Base-by-base conservation (phyloP, 2,797 vertebrate genomes). In the Ptychobarbus kaznakovi region DNA sequence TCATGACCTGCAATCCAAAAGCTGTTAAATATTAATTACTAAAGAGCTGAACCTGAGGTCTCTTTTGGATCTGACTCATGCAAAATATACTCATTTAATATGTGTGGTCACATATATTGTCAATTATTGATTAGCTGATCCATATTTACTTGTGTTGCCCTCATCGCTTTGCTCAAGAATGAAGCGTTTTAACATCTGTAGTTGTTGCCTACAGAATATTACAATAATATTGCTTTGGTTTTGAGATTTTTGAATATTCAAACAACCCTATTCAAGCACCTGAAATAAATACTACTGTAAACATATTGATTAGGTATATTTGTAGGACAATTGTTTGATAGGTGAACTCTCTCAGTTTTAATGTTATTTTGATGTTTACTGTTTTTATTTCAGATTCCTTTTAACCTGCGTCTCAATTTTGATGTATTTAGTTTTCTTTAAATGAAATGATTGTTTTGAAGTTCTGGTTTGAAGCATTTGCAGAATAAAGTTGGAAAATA, bases 401-500 rank as follows among this genome's bases (percentile, higher is more conserved):
- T 38, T 28, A 38, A 58, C 3, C 32, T n/a, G 3, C 18, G 65
- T 68, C 4, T 53, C 20, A 7, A 2, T 69, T 22, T 81, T 9
- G 22, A 38, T 61, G 53, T 18, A 4, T 32, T 51, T 18, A 22
- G 3, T 44, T 81, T 53, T 25, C 35, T 53, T 16, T 16, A 15
- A 32, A 72, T 65, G 28, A 51, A 11, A 42, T 38, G 4, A 40
- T 25, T 83, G 8, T 40, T 76, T 53, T 13, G 66, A 81, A 4
- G 5, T 70, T 40, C 9, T 25, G 0, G 6, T 49, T 83, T 76
- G 32, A 76, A 76, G 18, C 16, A 18, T 35, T 42, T n/a, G 63
- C 46, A 68, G 35, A 83, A 76, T 83, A 83, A 83, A 83, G 73
- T 76, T 53, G n/a, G 38, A 40, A 66, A 13, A 66, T 40, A 20